Evolutionary conservation across 2,888 invertebrate species (phyloP), one percentile per base, ranked within the genome.

Genomic region (Oscheius myriophilus): DNA sequence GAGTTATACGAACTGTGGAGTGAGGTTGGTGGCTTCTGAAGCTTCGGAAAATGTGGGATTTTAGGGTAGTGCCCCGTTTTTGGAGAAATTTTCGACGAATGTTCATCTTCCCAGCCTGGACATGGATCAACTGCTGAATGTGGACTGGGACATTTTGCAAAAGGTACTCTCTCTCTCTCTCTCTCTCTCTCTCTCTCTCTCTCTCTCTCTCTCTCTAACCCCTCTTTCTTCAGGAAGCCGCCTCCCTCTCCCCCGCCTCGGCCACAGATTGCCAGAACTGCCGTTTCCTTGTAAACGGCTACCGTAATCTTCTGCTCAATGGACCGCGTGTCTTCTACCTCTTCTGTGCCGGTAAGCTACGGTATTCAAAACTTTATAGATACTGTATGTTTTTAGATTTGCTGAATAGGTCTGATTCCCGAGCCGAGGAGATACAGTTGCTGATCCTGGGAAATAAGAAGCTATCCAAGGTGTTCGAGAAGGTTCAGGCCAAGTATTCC

Each of bases 241-340:
- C 23, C 2, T n/a, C 26, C n/a, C 12, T 54, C 26, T 12, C 18
- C 23, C 14, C 21, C 14, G 52, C 23, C 23, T 12, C 26, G 12
- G 53, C 21, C 14, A 25, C 1, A 11, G 26, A 58, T 23, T 58
- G 58, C 43, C 23, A 41, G 16, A 62, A 45, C 46, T 45, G 46
- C 23, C 4, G 18, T 16, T 62, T 62, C 46, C 52, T 62, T 14
- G 25, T 26, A 4, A 62, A 49, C 45, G 62, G 46, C 21, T 62
- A 62, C 26, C 49, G 62, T 18, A 21, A 51, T 49, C 49, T 62
- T 25, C 62, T 62, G 16, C 62, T 62, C 26, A 26, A 45, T 49
- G 62, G 62, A 49, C 16, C 26, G 2, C 62, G 62, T 16, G 33
- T 33, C 41, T 62, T 62, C 39, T 49, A 49, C 46, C 51, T 62